Conservation (phyloP, 1,140 invertebrate species). For the Sipha flava region DNA sequence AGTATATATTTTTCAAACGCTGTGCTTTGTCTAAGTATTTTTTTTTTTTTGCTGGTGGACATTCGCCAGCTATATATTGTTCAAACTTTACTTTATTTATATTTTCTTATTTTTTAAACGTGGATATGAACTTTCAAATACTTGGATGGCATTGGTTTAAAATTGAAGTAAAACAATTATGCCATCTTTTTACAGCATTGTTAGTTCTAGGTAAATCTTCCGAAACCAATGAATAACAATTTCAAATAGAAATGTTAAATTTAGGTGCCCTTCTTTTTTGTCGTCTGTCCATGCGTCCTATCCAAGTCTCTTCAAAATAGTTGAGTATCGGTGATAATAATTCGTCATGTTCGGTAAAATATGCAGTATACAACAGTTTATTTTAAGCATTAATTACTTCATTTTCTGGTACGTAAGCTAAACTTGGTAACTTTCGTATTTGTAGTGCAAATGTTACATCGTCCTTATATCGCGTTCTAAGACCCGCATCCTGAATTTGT, state of each 20-base stretch:
- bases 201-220: too few relatives aligned
- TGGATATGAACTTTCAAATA: too few relatives aligned
- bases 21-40: neutral
- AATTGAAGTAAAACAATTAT: too few relatives aligned
- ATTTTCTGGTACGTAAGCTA: neutral
- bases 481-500: neutral
- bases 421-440: neutral
- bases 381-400: neutral
- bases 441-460: neutral
- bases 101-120: too few relatives aligned
- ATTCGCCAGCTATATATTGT: neutral
- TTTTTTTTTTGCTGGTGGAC: neutral
- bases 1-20: neutral
- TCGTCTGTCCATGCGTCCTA: neutral
- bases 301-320: neutral
- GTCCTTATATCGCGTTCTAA: too few relatives aligned
- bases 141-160: too few relatives aligned
- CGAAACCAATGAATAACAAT: too few relatives aligned
- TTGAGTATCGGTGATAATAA: neutral
- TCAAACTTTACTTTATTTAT: too few relatives aligned
- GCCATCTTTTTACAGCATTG: too few relatives aligned
- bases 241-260: neutral
- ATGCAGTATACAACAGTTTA: neutral
- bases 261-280: neutral
- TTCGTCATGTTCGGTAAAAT: neutral